Percentiles rank a stretch among this genome's conserved stretches.
Conservation (phyloP, 1,140 invertebrate species). For the Apis mellifera region DNA sequence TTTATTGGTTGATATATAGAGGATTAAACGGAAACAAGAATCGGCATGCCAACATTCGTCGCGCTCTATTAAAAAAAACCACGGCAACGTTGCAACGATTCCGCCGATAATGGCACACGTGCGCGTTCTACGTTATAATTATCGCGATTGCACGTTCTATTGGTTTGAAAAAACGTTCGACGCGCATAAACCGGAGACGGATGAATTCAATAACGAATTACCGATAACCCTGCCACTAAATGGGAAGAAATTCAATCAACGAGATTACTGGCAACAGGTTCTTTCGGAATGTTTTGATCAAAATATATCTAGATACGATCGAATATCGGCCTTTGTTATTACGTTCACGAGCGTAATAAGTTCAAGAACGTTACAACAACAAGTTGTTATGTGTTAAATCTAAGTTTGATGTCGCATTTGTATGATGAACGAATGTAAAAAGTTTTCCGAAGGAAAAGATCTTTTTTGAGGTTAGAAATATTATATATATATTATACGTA, state of each 20-base stretch:
- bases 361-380: no score
- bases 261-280: slow-evolving; percentile 61
- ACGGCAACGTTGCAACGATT: slow-evolving; percentile 10
- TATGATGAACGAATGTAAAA: neutral
- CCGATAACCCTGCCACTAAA: slow-evolving; percentile 1
- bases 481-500: no score
- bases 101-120: neutral
- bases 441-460: neutral
- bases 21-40: slow-evolving; percentile 18
- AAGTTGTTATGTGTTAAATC: neutral
- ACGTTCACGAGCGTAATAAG: neutral
- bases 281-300: slow-evolving; percentile 26
- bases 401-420: neutral
- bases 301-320: slow-evolving; percentile 17
- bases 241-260: slow-evolving; percentile 38
- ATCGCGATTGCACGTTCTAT: no score
- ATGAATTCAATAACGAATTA: neutral
- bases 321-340: slow-evolving; percentile 3
- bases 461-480: neutral
- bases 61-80: neutral
- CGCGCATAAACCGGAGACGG: neutral
- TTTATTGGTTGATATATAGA: neutral
- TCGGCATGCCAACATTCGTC: neutral
- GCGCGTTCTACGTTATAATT: neutral
- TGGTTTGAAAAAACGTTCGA: slow-evolving; percentile 4